These are phyloP conservation scores for Drosophila kanapiae DNA, from an alignment of 1,140 invertebrate genomes.

Conservation along the genomic window DNA sequence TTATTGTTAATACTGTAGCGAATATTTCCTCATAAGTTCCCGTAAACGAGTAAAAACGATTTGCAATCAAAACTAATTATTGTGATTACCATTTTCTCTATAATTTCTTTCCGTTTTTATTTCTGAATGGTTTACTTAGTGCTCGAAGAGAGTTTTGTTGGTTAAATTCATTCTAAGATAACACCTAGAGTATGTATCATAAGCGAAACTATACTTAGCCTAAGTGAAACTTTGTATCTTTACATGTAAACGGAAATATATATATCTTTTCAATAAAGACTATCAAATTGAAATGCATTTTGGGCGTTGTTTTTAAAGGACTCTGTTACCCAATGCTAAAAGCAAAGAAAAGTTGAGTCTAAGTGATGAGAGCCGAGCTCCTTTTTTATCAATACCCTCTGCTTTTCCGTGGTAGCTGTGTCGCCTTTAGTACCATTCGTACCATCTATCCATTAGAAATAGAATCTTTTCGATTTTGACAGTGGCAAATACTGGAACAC, in stretches of 20 bases:
- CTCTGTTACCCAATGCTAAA: too few relatives aligned
- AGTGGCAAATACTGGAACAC: too few relatives aligned
- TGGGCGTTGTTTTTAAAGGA: too few relatives aligned
- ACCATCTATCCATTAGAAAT: too few relatives aligned
- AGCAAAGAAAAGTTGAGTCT: too few relatives aligned
- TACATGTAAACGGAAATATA: slow-evolving; percentile 44
- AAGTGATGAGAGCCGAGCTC: too few relatives aligned
- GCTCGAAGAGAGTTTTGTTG: slow-evolving; percentile 74
- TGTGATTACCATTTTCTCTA: slow-evolving; percentile 58
- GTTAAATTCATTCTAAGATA: slow-evolving; percentile 74
- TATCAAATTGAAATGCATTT: slow-evolving; percentile 15
- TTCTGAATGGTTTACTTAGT: slow-evolving; percentile 67
- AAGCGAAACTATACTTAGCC: slow-evolving; percentile 53
- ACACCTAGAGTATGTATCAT: slow-evolving; percentile 61
- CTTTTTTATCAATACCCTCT: too few relatives aligned
- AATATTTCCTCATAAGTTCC: slow-evolving; percentile 38
- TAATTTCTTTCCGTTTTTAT: slow-evolving; percentile 30
- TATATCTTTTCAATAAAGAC: slow-evolving; percentile 43
- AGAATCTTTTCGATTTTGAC: too few relatives aligned
- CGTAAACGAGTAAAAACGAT: neutral
- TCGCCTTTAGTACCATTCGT: too few relatives aligned
- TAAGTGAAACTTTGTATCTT: slow-evolving; percentile 60
- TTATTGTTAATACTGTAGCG: slow-evolving; percentile 48
- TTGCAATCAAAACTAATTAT: slow-evolving; percentile 63
- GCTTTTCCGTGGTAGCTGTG: too few relatives aligned